These are phyloP conservation scores for Antedon mediterranea DNA, from an alignment of 53 echinoderm and acorn worm genomes.

Conservation along the genomic window DNA sequence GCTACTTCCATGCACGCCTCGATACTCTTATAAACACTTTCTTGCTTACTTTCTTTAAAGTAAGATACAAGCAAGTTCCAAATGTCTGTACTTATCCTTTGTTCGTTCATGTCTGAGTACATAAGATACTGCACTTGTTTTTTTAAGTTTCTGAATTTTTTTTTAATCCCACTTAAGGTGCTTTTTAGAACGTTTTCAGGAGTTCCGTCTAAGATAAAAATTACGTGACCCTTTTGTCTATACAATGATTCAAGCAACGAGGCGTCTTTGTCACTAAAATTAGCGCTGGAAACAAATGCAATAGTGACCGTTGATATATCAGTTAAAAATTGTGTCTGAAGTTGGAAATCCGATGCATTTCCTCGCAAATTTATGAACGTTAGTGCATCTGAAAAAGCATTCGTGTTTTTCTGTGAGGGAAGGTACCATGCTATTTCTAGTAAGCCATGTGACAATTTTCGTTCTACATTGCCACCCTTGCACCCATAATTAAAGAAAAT, in stretches of 20 bases:
- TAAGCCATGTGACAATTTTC: not conserved
- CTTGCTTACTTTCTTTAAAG: not conserved
- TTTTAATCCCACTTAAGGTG: not conserved
- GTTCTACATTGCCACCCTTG: not conserved
- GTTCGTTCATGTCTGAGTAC: not conserved
- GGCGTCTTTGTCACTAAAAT: not conserved
- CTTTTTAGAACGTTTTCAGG: not conserved
- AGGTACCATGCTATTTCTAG: not conserved
- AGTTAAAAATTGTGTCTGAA: not conserved
- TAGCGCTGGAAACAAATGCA: not conserved
- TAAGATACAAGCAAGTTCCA: not conserved
- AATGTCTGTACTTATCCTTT: not conserved
- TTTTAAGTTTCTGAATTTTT: not conserved
- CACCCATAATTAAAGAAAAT: not conserved
- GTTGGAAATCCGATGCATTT: not conserved
- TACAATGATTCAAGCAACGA: not conserved
- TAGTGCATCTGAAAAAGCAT: not conserved
- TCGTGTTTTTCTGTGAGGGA: not conserved
- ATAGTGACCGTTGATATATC: constrained; percentile 2
- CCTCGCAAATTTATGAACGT: constrained; percentile 8
- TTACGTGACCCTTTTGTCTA: not conserved
- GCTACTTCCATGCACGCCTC: not conserved
- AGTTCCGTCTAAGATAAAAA: not conserved
- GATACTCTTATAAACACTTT: not conserved
- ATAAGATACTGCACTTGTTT: not conserved